phyloP scores from a whole-genome alignment of 2,888 invertebrate genomes.

The Apamea epomidion region DNA sequence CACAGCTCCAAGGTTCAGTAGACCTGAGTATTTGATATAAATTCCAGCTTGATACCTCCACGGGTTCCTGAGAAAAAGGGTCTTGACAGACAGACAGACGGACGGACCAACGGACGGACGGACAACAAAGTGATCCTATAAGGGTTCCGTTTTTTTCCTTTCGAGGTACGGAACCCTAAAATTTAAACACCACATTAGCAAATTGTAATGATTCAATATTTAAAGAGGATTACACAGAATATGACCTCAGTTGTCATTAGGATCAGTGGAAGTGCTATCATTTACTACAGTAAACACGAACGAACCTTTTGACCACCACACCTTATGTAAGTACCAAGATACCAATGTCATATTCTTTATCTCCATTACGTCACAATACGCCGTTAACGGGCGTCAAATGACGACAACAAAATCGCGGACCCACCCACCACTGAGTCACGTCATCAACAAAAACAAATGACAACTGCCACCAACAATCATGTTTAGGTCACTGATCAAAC shows the following conservation, averaged over 20 bases:
- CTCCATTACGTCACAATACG: constrained; percentile 35
- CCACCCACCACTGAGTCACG: constrained; percentile 45
- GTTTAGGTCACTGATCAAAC: not conserved
- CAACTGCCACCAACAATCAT: not conserved
- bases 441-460: constrained; percentile 32
- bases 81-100: too few species aligned
- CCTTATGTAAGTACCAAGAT: constrained; percentile 11
- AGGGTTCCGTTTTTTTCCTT: too few species aligned
- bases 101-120: too few species aligned
- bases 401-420: constrained; percentile 30
- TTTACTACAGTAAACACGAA: constrained; percentile 10
- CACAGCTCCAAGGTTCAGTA: too few species aligned
- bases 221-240: not conserved
- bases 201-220: constrained; percentile 8
- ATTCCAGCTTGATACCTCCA: too few species aligned
- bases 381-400: constrained; percentile 27
- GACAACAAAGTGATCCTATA: too few species aligned
- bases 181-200: not conserved
- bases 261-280: not conserved
- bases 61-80: too few species aligned
- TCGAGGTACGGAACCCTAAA: too few species aligned
- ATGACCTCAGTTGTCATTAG: not conserved
- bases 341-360: constrained; percentile 37
- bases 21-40: too few species aligned
- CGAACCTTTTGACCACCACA: constrained; percentile 4